Conservation (phyloP, 2,797 vertebrate genomes). For the Alca torda region DNA sequence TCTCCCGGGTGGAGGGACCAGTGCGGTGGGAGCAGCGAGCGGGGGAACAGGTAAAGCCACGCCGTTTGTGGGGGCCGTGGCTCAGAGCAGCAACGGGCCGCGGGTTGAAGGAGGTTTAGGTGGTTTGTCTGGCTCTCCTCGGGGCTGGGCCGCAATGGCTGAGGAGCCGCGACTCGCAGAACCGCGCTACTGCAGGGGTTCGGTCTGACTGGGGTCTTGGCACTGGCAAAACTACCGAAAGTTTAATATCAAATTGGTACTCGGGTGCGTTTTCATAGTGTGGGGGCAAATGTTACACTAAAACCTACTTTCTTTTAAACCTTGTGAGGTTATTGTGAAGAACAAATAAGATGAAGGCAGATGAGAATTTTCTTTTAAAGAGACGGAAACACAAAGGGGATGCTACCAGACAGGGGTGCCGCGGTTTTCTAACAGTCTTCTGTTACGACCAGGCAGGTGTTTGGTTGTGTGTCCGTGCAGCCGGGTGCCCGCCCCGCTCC, state of each 20-base stretch:
- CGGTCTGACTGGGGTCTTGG: no score
- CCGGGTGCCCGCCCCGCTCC: not conserved
- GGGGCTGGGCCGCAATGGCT: not conserved
- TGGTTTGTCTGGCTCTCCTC: not conserved
- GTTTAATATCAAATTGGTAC: not conserved
- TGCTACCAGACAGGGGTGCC: not conserved
- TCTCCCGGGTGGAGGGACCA: not conserved
- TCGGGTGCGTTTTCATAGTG: no score
- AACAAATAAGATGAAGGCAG: not conserved
- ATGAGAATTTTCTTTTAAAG: not conserved
- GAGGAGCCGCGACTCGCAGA: not conserved
- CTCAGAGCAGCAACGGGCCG: not conserved
- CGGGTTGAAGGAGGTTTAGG: rapidly evolving
- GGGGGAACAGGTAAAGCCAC: rapidly evolving
- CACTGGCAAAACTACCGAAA: not conserved
- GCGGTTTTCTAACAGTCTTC: no score
- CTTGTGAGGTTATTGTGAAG: not conserved
- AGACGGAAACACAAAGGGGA: not conserved
- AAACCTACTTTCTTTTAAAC: not conserved
- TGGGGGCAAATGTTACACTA: not conserved
- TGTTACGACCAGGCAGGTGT: rapidly evolving
- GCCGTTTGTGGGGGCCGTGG: not conserved
- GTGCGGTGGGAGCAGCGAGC: not conserved
- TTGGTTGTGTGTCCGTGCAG: not conserved
- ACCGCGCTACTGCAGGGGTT: not conserved